A percentile compares a stretch with the other conserved stretches of the same genome.
Evolutionary conservation across 1,140 invertebrate species (phyloP).

Genomic region (Pachypeltis micranthus): DNA sequence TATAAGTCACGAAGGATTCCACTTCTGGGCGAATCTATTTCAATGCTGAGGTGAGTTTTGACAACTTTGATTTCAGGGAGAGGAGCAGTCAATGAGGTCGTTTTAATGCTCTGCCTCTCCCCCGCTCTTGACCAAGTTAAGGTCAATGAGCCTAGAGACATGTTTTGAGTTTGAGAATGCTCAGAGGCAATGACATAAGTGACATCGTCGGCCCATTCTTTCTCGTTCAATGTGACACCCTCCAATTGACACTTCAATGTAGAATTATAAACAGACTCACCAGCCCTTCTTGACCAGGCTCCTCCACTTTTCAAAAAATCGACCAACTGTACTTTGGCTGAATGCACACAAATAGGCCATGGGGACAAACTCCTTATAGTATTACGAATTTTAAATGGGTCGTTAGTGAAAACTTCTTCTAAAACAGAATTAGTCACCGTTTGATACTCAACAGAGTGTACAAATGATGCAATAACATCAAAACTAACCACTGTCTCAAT

Average conservation of each 20-base stretch:
- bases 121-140: not conserved
- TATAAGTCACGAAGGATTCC: not conserved
- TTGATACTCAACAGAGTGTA: not conserved
- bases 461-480: conserved; percentile 8
- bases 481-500: not conserved
- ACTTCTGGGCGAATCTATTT: not conserved
- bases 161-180: not conserved
- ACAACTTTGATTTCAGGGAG: conserved; percentile 5
- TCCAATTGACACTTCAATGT: conserved; percentile 11
- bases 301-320: not conserved
- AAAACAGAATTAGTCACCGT: not conserved
- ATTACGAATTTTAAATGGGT: not conserved
- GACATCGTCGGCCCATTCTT: conserved; percentile 11
- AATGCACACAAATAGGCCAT: not conserved
- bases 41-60: not conserved
- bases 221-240: conserved; percentile 9
- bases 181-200: not conserved
- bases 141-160: not conserved
- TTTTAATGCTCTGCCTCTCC: not conserved
- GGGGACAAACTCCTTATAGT: not conserved
- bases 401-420: not conserved
- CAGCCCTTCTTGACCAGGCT: not conserved
- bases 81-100: not conserved
- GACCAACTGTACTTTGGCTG: not conserved
- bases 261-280: conserved; percentile 1